Evolutionary conservation across 2,113 vertebrate species (phyloP), one percentile per base, ranked within the genome.

Genomic region (Lanius ludovicianus): DNA sequence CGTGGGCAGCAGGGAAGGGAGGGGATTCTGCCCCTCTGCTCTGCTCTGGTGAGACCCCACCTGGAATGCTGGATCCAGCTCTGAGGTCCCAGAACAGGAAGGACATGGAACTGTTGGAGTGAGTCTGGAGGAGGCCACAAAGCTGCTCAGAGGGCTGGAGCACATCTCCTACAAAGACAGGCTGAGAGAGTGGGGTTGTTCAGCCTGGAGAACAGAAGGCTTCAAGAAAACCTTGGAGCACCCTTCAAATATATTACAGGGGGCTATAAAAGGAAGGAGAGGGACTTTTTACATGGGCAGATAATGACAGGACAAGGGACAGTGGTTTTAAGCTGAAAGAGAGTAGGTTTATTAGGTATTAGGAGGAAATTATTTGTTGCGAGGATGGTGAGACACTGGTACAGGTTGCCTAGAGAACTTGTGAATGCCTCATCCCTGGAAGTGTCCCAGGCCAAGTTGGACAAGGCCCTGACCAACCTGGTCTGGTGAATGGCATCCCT

Each of bases 1-100:
- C 0, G 6, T 42, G 25, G 11, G 0, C 83, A 77, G 22, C 8
- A 27, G 27, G 33, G 8, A 0, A 77, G 63, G 55, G 55, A 69
- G 37, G 18, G 47, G 8, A 60, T 77, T 57, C 53, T 69, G 28
- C 3, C 18, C 64, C 47, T 39, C 55, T 53, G 17, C 74, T 78
- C 39, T 2, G 1, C 39, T 39, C n/a, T 62, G 2, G 2, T 62
- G 84, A 62, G 1, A 78, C 18, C 2, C 3, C 49, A 47, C 41
- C 64, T 55, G 41, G 2, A 79, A 12, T 1, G 15, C 46, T 46
- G 33, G 39, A 37, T 62, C 50, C 55, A 20, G 33, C 28, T 53
- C 74, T 69, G 55, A 39, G 28, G 4, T 53, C 5, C 13, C 47
- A 53, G 19, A 39, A 41, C 39, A 63, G 37, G 39, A 63, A 30